Base-by-base conservation (phyloP, 2,797 vertebrate genomes). In the Parauchenoglanis punctatus region DNA sequence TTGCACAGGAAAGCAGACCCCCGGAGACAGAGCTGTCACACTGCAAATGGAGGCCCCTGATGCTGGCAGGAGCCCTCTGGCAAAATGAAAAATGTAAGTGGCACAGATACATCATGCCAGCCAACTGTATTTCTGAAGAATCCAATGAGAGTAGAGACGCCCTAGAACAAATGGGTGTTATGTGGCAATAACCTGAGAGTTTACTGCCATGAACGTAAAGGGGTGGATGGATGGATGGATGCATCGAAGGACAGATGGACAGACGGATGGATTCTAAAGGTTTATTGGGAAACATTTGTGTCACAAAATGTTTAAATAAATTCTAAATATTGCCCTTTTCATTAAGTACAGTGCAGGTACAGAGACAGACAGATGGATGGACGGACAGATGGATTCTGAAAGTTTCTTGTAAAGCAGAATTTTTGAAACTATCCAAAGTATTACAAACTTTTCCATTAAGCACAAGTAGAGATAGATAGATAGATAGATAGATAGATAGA, bases 11-110 rank as follows among this genome's bases (percentile, higher is more conserved):
- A 95, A 94, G 94, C 93, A 93, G 94, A 89, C 91, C 95, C 95
- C 95, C 91, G 90, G 95, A 95, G 96, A 96, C 92, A 93, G 94
- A 95, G 94, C 95, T 96, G 95, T 96, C 96, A 95, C 92, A 70
- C 90, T 93, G 94, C 94, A 94, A 94, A 88, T 87, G 92, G 93
- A 93, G 92, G 93, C 94, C 94, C 95, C 93, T n/a, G 91, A 94
- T 72, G 94, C 95, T 95, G 95, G 95, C 95, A 95, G 95, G 94
- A 93, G 94, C 96, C 95, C 94, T 93, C 92, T 88, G 96, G 96
- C 95, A 95, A 95, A 90, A 95, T 94, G 94, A 95, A 96, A 95
- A 96, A 95, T 95, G 94, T 94, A 95, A 96, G 95, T 95, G 95
- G 94, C 94, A 95, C 93, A 95, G 95, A 96, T 95, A 95, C 95